A percentile compares a stretch with the other conserved stretches of the same genome.
Conservation (phyloP, 2,888 invertebrate species). For the Drosophila bunnanda region DNA sequence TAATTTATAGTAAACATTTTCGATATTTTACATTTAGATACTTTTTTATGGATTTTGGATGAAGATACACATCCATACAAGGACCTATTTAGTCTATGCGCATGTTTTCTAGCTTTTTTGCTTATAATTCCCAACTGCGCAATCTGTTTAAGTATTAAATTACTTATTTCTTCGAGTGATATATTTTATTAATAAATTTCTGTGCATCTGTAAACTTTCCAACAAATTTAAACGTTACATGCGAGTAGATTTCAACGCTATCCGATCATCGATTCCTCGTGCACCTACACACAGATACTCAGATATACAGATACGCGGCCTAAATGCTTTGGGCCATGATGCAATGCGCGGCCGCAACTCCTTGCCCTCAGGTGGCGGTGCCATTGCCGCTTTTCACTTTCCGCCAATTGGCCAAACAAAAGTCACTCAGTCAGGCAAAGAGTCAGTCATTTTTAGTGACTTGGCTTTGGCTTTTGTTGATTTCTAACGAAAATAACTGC, state of each 20-base stretch:
- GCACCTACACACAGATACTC: constrained; percentile 70
- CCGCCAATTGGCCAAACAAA: constrained; percentile 59
- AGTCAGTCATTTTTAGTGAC: constrained; percentile 65
- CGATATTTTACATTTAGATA: too few relatives aligned
- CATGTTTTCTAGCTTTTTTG: too few relatives aligned
- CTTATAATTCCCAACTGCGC: not conserved
- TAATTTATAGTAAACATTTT: not conserved
- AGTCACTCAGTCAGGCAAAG: constrained; percentile 60
- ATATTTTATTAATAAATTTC: not conserved
- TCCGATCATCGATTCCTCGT: constrained; percentile 70
- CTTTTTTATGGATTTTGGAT: too few relatives aligned
- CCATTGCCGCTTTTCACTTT: constrained; percentile 77
- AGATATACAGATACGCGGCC: constrained; percentile 7
- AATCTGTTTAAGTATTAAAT: not conserved
- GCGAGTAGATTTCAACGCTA: constrained; percentile 80
- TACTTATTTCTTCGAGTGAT: not conserved
- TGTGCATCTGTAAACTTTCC: constrained; percentile 63
- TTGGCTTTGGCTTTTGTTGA: constrained; percentile 56
- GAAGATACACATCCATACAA: too few relatives aligned
- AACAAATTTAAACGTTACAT: constrained; percentile 81
- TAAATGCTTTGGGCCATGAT: constrained; percentile 34
- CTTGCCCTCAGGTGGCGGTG: constrained; percentile 76
- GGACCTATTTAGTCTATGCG: too few relatives aligned
- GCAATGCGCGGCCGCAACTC: constrained; percentile 58
- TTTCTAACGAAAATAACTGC: constrained; percentile 70